Evolutionary conservation across 2,888 invertebrate genomes (phyloP), one percentile per base, ranked within the genome.

Genomic region (Rhingia campestris): DNA sequence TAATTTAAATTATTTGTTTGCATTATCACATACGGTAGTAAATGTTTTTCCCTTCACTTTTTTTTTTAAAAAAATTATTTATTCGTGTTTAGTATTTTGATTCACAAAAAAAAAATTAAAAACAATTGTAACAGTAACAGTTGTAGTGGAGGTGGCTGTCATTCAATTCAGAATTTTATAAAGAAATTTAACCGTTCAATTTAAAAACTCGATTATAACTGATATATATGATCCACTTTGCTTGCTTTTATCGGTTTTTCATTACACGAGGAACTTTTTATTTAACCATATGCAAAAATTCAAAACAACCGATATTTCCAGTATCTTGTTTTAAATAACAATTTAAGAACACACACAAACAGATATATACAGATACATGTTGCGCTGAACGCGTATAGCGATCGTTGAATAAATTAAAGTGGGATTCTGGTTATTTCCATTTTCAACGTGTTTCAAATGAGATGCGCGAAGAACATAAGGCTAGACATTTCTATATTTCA

Each of bases 211-310:
- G 87, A 88, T 85, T 81, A 81, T 87, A 89, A 91, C 91, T 91
- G 90, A 90, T 88, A 89, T 88, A 88, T 87, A 87, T 87, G 86
- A 86, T 86, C 75, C 87, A 88, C 86, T 87, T 87, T 85, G 88
- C 86, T 86, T 86, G 90, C 90, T 91, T 91, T 88, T 91, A 91
- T 90, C 88, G 89, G 86, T 85, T 90, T 72, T 75, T 81, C 54
- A 72, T 81, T 76, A 81, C 76, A 76, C 32, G 33, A 45, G 58
- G 56, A 73, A 56, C 43, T 49, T 66, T 45, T 59, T 35, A 47
- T 81, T 69, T 63, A 63, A 54, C 47, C 33, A 80, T 80, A 84
- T 80, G 80, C 80, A 70, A 84, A 75, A 74, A 75, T 80, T 75
- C 49, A 64, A 22, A 59, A 37, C 70, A 81, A 81, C 85, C 75